Base-by-base conservation (phyloP, 2,797 vertebrate genomes). In the Pyrocephalus nanus region DNA sequence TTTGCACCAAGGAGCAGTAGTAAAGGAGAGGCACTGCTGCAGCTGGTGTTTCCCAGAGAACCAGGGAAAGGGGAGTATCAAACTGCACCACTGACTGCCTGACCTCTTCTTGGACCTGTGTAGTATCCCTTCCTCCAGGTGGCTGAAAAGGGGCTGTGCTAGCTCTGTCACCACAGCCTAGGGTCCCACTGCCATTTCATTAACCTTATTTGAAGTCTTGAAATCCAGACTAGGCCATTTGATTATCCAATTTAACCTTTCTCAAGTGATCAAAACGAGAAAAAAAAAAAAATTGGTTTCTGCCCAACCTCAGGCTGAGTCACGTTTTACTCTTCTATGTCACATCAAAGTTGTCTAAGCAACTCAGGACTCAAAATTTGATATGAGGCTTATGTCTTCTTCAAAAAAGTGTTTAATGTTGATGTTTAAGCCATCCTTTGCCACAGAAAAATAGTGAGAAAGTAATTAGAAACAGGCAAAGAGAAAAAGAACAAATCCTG, bases 81-180 rank as follows among this genome's bases (percentile, higher is more conserved):
- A 72, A 69, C 12, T 62, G 47, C 3, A 50, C 8, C 1, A 0
- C 0, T 27, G 50, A 16, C 18, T 55, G 16, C 23, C 8, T 25
- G 32, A 27, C 6, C 3, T 8, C 15, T 21, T 69, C 30, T 74
- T 58, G 34, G 45, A 50, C 11, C 30, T 38, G 17, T 7, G 8
- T 32, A 21, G 8, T 42, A 5, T 11, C 6, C 15, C 25, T 38
- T 86, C 23, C 45, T 47, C 62, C 50, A 2, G 2, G 22, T 43
- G 23, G 11, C 22, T 54, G 26, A 87, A 48, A 66, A 45, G 11
- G 10, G 27, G 9, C 14, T 58, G 32, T 48, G 18, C 19, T 60
- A 62, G 10, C 19, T 82, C 43, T 50, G 26, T 54, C 45, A 57
- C 13, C 1, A 1, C 27, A 80, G 12, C 11, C 40, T 70, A 15